Evolutionary conservation across 2,113 vertebrate genomes (phyloP).

Genomic region (Anguilla rostrata): DNA sequence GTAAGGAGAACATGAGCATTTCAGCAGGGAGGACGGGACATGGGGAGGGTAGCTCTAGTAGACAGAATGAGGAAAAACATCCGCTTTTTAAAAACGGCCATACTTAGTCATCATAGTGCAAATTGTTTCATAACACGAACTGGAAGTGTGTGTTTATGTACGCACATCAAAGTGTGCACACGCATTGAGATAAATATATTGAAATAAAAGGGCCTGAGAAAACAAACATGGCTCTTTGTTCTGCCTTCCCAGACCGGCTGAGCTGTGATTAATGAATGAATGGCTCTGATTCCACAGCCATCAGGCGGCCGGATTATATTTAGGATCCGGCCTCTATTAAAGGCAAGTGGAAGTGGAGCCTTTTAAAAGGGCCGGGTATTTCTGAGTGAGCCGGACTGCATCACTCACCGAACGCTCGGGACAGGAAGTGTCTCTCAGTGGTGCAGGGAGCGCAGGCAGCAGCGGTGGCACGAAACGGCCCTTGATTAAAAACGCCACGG

Average conservation of each 20-base stretch:
- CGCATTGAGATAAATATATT: conserved; percentile 53
- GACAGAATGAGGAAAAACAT: conserved; percentile 9
- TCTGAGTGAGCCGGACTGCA: conserved; percentile 47
- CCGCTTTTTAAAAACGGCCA: conserved; percentile 9
- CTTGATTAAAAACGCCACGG: conserved; percentile 33
- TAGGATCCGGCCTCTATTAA: conserved; percentile 19
- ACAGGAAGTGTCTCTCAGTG: conserved; percentile 65
- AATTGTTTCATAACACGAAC: conserved; percentile 18
- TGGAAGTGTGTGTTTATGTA: conserved; percentile 43
- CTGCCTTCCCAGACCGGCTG: conserved; percentile 28
- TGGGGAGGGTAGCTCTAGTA: background rate
- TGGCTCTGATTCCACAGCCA: conserved; percentile 12
- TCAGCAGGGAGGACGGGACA: background rate
- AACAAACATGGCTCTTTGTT: conserved; percentile 70
- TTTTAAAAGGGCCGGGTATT: conserved; percentile 38
- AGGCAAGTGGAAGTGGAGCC: conserved; percentile 25
- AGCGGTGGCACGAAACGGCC: conserved; percentile 52
- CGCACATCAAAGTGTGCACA: conserved; percentile 62
- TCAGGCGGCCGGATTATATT: background rate
- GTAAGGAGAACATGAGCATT: background rate
- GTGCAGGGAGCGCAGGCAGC: conserved; percentile 45
- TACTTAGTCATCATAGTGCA: conserved; percentile 25
- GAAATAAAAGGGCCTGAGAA: conserved; percentile 56
- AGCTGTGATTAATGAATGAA: conserved; percentile 60
- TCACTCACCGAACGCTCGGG: conserved; percentile 46